Percentiles rank a stretch among this genome's conserved stretches.
These are phyloP conservation scores for Oryzaephilus surinamensis DNA, from an alignment of 1,140 invertebrate species.

Conservation along the genomic window DNA sequence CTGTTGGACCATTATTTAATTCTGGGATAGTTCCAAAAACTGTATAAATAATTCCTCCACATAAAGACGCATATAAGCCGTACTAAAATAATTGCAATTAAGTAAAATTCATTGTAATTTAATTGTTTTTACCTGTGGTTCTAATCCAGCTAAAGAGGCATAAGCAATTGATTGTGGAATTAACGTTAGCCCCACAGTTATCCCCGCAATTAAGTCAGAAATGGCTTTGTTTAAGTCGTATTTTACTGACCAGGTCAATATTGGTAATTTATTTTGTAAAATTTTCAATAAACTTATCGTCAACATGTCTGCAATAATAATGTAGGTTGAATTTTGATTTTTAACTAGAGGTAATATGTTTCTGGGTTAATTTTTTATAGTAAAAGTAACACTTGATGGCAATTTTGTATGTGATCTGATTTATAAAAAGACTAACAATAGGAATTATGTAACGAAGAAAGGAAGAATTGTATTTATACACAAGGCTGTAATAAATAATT, in stretches of 20 bases:
- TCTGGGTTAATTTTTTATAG: too few species aligned
- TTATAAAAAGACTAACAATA: too few species aligned
- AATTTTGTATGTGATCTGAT: too few species aligned
- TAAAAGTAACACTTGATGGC: too few species aligned
- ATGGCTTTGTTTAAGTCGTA: slow-evolving; percentile 41
- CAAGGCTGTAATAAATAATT: too few species aligned
- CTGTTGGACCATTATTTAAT: slow-evolving; percentile 73
- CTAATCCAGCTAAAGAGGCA: slow-evolving; percentile 60
- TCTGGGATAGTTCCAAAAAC: slow-evolving; percentile 74
- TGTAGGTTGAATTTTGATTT: too few species aligned
- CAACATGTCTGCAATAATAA: too few species aligned
- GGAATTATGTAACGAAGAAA: too few species aligned
- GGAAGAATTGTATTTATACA: too few species aligned
- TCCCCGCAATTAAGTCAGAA: slow-evolving; percentile 50
- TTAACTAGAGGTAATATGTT: too few species aligned
- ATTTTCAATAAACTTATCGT: too few species aligned
- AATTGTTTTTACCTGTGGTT: slow-evolving; percentile 47
- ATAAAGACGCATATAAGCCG: slow-evolving; percentile 76
- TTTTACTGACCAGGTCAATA: slow-evolving; percentile 46
- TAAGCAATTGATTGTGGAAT: slow-evolving; percentile 79
- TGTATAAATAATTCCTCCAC: slow-evolving; percentile 72
- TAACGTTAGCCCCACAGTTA: slow-evolving; percentile 61
- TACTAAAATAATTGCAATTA: slow-evolving; percentile 46
- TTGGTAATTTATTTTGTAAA: slow-evolving; percentile 46
- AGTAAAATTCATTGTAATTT: not conserved